Percentiles rank a stretch among this genome's conserved stretches.
These are phyloP conservation scores for Cybosia mesomella DNA, from an alignment of 2,888 invertebrate genomes.

Conservation along the genomic window DNA sequence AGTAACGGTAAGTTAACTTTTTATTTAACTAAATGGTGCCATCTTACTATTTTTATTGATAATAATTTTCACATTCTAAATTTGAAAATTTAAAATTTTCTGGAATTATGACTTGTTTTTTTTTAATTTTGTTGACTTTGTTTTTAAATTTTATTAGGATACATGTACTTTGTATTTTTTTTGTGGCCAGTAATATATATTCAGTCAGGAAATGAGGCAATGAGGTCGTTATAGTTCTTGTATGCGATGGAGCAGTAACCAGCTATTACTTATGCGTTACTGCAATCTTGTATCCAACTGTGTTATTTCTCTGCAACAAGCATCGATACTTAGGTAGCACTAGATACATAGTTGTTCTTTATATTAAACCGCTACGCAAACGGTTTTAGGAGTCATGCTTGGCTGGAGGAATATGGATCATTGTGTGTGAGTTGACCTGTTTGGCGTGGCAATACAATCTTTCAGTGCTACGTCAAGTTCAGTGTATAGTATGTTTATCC, in stretches of 20 bases:
- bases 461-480: not conserved
- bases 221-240: constrained; percentile 41
- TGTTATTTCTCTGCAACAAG: constrained; percentile 20
- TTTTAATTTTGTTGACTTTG: not conserved
- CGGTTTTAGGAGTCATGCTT: constrained; percentile 20
- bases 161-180: constrained; percentile 2
- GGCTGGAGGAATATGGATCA: not conserved
- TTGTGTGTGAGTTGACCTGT: not conserved
- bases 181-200: not conserved
- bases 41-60: constrained; percentile 27
- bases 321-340: constrained; percentile 16
- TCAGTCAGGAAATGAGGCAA: constrained; percentile 27
- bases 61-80: constrained; percentile 24
- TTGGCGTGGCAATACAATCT: not conserved
- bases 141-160: constrained; percentile 13
- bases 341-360: constrained; percentile 11
- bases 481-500: not conserved
- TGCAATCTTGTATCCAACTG: constrained; percentile 35
- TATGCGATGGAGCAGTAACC: constrained; percentile 32
- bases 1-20: constrained; percentile 69
- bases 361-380: constrained; percentile 23
- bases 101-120: not conserved
- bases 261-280: constrained; percentile 27
- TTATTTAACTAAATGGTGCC: constrained; percentile 32
- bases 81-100: constrained; percentile 28